These are phyloP conservation scores for Papilio dardanus DNA, from an alignment of 1,140 invertebrate species.

Conservation along the genomic window DNA sequence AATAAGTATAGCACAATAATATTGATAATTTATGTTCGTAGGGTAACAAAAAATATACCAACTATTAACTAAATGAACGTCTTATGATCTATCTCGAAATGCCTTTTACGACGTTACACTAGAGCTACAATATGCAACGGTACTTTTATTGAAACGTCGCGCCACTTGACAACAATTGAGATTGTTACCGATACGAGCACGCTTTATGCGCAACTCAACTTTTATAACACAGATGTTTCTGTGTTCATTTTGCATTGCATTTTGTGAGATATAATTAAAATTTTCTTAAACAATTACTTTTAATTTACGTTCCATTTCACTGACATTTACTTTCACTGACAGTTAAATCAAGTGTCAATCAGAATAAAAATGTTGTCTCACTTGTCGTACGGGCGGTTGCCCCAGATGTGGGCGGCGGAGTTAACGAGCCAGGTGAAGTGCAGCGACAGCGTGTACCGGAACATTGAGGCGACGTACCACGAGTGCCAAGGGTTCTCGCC, in stretches of 20 bases:
- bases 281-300: not conserved
- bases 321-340: constrained; percentile 32
- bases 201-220: not conserved
- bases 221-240: not conserved
- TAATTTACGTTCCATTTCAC: constrained; percentile 10
- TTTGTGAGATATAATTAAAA: not conserved
- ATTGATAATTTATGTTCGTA: not conserved
- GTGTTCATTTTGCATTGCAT: not conserved
- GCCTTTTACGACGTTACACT: not conserved
- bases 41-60: no score
- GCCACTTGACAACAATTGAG: not conserved
- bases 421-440: constrained; percentile 96
- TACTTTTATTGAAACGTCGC: not conserved
- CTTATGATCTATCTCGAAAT: not conserved
- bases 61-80: no score
- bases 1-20: not conserved
- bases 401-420: constrained; percentile 91
- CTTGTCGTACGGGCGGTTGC: constrained; percentile 86
- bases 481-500: constrained; percentile 86
- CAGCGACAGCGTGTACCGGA: constrained; percentile 83
- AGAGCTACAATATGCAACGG: not conserved
- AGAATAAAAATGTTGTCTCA: constrained; percentile 66
- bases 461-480: constrained; percentile 84
- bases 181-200: not conserved
- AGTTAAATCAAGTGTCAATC: constrained; percentile 15